Evolutionary conservation across 2,797 vertebrate genomes (phyloP), one percentile per base, ranked within the genome.

Genomic region (Platyrinchus mystaceus): DNA sequence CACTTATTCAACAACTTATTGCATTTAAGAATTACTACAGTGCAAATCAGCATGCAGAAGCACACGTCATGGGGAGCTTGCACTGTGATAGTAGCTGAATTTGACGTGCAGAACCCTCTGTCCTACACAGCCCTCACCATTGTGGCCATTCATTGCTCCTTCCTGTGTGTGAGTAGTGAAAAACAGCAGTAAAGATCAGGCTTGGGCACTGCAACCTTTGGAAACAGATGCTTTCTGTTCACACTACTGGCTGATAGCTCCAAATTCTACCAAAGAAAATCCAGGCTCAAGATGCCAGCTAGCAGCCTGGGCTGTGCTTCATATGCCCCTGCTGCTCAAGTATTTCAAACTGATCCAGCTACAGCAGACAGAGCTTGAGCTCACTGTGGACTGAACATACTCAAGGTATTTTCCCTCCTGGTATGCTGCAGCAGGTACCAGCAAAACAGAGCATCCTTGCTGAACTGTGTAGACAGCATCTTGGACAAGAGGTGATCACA

Each of bases 281-380:
- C 17, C 37, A 84, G 44, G 44, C 20, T 84, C 0, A 0, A 59
- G 32, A 50, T 6, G 18, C 12, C 47, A 76, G 26, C 21, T 78
- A 59, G 39, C 5, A n/a, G 37, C 20, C 27, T 64, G 30, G 19
- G 13, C 59, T 75, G 37, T 30, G 50, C 46, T 91, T 88, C 0
- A 0, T 37, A 36, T 3, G 3, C 2, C 10, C 3, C 20, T 37
- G 36, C 24, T 77, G 59, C 23, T 83, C 19, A 22, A 1, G 0
- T 17, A 49, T 71, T 71, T 32, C 44, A 68, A 80, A 17, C 22
- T 59, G 78, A 87, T 63, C 20, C 71, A 91, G 30, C 10, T 41
- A 39, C 11, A 20, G 39, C 0, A 4, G 39, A 55, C n/a, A 50
- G 44, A 85, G 44, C 56, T 9, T 19, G 24, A 80, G 27, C 24